phyloP scores from a whole-genome alignment of 2,113 vertebrate genomes.

The Morone chrysops region DNA sequence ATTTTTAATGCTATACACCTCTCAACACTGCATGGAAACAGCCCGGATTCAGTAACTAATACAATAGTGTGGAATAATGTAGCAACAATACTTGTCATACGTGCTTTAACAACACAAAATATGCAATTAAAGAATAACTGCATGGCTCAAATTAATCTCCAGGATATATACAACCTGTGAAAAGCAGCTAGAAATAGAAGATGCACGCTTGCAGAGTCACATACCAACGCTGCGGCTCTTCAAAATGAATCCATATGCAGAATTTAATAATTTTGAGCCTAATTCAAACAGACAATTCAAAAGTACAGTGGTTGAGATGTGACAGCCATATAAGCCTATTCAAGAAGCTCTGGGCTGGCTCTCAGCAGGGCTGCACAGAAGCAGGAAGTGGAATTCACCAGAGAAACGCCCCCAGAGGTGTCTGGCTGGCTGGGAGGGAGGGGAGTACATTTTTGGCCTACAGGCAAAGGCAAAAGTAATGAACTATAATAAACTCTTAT shows the following conservation, averaged over 20 bases:
- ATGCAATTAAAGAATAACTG: constrained; percentile 4
- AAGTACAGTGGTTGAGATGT: constrained; percentile 67
- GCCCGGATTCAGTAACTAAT: constrained; percentile 17
- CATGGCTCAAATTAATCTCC: constrained; percentile 31
- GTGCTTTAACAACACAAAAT: constrained; percentile 24
- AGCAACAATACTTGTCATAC: constrained; percentile 21
- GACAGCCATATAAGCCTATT: constrained; percentile 74
- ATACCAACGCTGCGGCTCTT: constrained; percentile 49
- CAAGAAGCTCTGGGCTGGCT: constrained; percentile 66
- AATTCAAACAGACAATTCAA: constrained; percentile 61
- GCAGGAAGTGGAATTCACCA: constrained; percentile 80
- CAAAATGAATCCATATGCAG: constrained; percentile 41
- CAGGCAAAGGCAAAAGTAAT: constrained; percentile 63
- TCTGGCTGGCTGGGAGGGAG: constrained; percentile 59
- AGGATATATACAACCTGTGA: constrained; percentile 18
- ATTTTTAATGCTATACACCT: constrained; percentile 70
- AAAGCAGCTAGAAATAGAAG: constrained; percentile 46
- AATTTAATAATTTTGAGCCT: constrained; percentile 51
- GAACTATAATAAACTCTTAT: constrained; percentile 51
- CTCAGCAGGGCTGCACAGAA: constrained; percentile 73
- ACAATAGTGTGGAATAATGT: constrained; percentile 4
- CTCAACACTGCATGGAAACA: constrained; percentile 31
- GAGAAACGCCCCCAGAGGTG: constrained; percentile 82
- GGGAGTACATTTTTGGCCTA: constrained; percentile 68
- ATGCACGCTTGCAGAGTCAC: constrained; percentile 11